A percentile compares a stretch with the other conserved stretches of the same genome.
These are phyloP conservation scores for Papilio protenor DNA, from an alignment of 2,888 invertebrate genomes.

Conservation along the genomic window DNA sequence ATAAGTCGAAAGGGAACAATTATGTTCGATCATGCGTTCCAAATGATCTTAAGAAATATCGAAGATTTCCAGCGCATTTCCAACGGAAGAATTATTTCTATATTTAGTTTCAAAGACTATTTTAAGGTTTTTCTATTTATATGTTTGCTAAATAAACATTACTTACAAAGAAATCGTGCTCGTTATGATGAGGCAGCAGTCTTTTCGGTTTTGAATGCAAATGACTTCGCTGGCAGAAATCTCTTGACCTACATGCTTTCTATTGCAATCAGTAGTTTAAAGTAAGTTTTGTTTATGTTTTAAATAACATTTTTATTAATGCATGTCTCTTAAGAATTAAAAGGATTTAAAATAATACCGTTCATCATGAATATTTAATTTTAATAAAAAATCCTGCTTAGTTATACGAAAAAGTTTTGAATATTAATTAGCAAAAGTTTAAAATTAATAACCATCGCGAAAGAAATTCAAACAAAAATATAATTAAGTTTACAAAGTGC, in stretches of 20 bases:
- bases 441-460: constrained; percentile 14
- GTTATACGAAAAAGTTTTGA: constrained; percentile 3
- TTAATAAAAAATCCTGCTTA: background rate
- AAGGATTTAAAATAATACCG: background rate
- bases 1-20: background rate
- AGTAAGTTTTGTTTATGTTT: constrained; percentile 1
- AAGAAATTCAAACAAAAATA: constrained; percentile 24
- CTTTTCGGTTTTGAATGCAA: constrained; percentile 32
- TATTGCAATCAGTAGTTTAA: constrained; percentile 5
- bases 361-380: background rate
- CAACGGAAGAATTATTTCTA: background rate
- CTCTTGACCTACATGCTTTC: constrained; percentile 38
- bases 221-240: constrained; percentile 24
- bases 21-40: background rate
- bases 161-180: constrained; percentile 28
- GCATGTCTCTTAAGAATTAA: background rate
- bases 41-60: background rate
- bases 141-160: constrained; percentile 13
- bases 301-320: background rate
- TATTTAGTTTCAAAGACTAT: background rate
- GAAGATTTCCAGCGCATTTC: background rate
- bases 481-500: constrained; percentile 36
- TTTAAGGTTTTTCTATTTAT: constrained; percentile 13
- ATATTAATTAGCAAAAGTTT: constrained; percentile 25
- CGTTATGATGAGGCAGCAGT: constrained; percentile 30